Conservation (phyloP, 2,888 invertebrate species). For the Sinelater perroti region DNA sequence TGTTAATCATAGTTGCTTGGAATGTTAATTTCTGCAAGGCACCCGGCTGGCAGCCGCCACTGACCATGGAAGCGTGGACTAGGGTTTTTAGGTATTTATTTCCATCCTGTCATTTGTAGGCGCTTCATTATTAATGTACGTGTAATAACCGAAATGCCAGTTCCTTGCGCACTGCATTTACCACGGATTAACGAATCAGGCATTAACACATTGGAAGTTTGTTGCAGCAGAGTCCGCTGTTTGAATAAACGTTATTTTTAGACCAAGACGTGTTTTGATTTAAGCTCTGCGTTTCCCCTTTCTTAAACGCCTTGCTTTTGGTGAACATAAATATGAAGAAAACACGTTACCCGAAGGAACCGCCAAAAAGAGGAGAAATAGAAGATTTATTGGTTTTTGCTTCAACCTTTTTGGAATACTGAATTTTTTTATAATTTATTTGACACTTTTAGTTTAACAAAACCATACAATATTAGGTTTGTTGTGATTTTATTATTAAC, state of each 20-base stretch:
- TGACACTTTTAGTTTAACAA: too few species aligned
- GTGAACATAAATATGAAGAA: too few species aligned
- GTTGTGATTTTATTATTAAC: too few species aligned
- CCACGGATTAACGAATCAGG: conserved; percentile 18
- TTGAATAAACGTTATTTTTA: conserved; percentile 24
- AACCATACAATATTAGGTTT: too few species aligned
- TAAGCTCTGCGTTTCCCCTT: background rate
- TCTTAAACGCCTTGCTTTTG: too few species aligned
- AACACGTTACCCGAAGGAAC: too few species aligned
- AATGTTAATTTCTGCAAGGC: conserved; percentile 7
- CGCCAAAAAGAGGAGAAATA: too few species aligned
- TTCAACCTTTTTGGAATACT: too few species aligned
- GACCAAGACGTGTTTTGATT: conserved; percentile 1
- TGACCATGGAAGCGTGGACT: background rate
- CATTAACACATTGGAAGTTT: conserved; percentile 9
- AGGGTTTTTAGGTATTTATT: conserved; percentile 10
- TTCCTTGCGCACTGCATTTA: conserved; percentile 15
- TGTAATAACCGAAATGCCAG: conserved; percentile 13
- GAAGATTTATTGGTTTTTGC: too few species aligned
- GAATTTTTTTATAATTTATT: too few species aligned
- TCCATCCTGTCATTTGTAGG: conserved; percentile 9
- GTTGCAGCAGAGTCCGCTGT: conserved; percentile 15
- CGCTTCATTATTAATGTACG: conserved; percentile 9
- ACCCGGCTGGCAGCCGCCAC: too few species aligned
- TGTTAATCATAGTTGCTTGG: conserved; percentile 13